Evolutionary conservation across 2,797 vertebrate species (phyloP).

Genomic region (Periparus ater): DNA sequence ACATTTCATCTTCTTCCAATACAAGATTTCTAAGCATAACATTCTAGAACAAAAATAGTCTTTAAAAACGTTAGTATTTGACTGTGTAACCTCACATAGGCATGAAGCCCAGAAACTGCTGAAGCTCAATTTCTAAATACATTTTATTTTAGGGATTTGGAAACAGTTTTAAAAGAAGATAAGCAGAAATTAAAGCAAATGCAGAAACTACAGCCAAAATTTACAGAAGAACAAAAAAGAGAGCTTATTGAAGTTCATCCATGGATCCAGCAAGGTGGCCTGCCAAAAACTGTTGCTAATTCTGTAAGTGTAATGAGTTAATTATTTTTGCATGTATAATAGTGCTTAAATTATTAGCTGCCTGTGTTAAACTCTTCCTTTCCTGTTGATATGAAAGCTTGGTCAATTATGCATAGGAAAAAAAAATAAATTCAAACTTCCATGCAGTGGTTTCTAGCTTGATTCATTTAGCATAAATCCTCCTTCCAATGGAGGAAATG

Average conservation of each 20-base stretch:
- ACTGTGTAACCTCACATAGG: neutral
- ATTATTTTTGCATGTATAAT: neutral
- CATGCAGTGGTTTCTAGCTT: neutral
- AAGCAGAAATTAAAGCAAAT: constrained; percentile 85
- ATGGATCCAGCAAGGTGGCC: constrained; percentile 87
- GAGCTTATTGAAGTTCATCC: constrained; percentile 90
- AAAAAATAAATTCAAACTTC: neutral
- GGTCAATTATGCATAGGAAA: neutral
- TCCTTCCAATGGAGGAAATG: neutral
- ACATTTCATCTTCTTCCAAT: neutral
- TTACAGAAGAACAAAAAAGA: constrained; percentile 86
- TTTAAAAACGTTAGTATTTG: neutral
- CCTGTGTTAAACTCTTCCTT: neutral
- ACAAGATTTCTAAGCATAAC: neutral
- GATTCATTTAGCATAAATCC: neutral
- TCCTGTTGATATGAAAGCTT: neutral
- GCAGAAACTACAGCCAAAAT: constrained; percentile 89
- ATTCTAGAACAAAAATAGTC: neutral
- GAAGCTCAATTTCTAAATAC: neutral
- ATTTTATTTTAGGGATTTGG: constrained; percentile 79
- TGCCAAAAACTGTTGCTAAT: constrained; percentile 85
- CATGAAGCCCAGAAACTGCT: neutral
- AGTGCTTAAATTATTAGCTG: neutral
- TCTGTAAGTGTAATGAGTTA: constrained; percentile 74
- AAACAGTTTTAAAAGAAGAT: constrained; percentile 88